phyloP scores from a whole-genome alignment of 2,888 invertebrate genomes.

The Archips crataeganus region DNA sequence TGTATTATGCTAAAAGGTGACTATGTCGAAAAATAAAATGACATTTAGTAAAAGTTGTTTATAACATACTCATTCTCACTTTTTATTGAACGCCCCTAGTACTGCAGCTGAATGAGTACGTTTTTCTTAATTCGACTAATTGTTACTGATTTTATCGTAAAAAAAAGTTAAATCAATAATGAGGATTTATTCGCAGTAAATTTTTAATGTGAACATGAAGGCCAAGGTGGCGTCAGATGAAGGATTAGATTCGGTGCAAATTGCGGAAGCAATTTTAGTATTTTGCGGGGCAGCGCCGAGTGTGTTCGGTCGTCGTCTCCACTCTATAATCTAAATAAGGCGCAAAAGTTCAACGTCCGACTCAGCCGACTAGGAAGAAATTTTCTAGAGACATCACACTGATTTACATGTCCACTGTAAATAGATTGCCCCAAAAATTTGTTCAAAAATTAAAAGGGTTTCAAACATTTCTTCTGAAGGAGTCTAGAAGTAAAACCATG shows the following conservation, averaged over 20 bases:
- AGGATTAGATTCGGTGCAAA: slow-evolving; percentile 59
- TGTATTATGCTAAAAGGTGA: too few species aligned
- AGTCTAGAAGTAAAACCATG: slow-evolving; percentile 7
- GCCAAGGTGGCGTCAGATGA: slow-evolving; percentile 44
- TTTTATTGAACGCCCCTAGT: too few species aligned
- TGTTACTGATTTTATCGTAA: not conserved
- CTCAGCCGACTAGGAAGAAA: slow-evolving; percentile 71
- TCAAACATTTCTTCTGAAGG: slow-evolving; percentile 16
- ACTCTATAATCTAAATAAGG: slow-evolving; percentile 85
- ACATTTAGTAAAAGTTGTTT: too few species aligned
- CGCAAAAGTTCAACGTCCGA: slow-evolving; percentile 83
- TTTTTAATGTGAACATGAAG: slow-evolving; percentile 23
- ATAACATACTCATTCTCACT: too few species aligned
- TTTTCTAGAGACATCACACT: slow-evolving; percentile 63
- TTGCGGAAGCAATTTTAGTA: slow-evolving; percentile 77
- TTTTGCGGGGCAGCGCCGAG: slow-evolving; percentile 74
- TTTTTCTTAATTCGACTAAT: not conserved
- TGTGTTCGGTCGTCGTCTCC: slow-evolving; percentile 76
- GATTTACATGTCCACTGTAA: slow-evolving; percentile 45
- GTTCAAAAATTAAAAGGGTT: slow-evolving; percentile 32
- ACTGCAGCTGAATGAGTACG: not conserved
- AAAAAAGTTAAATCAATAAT: slow-evolving; percentile 3
- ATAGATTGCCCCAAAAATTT: slow-evolving; percentile 21
- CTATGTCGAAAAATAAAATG: too few species aligned
- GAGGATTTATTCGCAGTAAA: not conserved